A percentile compares a stretch with the other conserved stretches of the same genome.
phyloP scores from a whole-genome alignment of 2,888 invertebrate species.

The Lypha dubia region DNA sequence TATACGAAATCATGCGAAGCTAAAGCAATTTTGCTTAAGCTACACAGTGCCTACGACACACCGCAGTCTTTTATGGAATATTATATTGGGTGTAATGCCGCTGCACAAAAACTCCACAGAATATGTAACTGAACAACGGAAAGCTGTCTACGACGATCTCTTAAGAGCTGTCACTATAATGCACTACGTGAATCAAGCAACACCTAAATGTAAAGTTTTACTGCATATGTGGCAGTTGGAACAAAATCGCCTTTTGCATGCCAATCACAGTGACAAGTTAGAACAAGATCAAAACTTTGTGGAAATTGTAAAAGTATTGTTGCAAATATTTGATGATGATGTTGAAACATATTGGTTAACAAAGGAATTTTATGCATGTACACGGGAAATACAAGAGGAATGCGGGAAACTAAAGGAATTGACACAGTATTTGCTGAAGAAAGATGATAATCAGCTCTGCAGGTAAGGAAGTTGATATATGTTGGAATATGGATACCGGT shows the following conservation, averaged over 20 bases:
- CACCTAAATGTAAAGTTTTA: constrained; percentile 88
- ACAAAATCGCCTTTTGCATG: constrained; percentile 84
- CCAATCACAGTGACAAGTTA: constrained; percentile 66
- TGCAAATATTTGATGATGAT: constrained; percentile 89
- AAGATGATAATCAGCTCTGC: constrained; percentile 90
- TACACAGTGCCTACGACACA: constrained; percentile 93
- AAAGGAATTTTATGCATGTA: constrained; percentile 89
- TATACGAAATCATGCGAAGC: constrained; percentile 86
- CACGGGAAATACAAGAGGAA: constrained; percentile 87
- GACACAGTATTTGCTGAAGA: constrained; percentile 88
- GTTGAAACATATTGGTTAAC: constrained; percentile 93
- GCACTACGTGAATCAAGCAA: constrained; percentile 86
- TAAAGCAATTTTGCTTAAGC: constrained; percentile 93
- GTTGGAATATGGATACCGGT: neutral
- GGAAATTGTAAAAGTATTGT: constrained; percentile 88
- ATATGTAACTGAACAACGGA: constrained; percentile 90
- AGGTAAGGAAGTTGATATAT: constrained; percentile 83
- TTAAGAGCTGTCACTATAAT: constrained; percentile 88
- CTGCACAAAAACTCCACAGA: constrained; percentile 90
- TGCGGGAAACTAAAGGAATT: constrained; percentile 87
- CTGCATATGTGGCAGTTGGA: constrained; percentile 93
- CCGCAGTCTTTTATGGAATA: constrained; percentile 91
- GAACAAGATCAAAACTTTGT: constrained; percentile 85
- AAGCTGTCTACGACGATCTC: constrained; percentile 90
- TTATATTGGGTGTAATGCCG: constrained; percentile 91